A percentile compares a stretch with the other conserved stretches of the same genome.
Conservation (phyloP, 2,888 invertebrate species). For the Melipona bicolor region DNA sequence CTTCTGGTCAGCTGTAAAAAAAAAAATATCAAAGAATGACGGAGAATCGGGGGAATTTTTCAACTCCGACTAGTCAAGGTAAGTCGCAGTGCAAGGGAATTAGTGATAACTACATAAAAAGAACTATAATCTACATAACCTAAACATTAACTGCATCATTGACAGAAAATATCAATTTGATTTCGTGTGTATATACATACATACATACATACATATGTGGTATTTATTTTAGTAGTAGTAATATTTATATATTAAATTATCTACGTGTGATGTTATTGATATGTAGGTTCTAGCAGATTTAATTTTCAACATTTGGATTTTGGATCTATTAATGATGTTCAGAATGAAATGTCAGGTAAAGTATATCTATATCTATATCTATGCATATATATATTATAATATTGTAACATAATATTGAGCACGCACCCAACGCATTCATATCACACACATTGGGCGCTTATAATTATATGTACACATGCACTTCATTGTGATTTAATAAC, state of each 20-base stretch:
- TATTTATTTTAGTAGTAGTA: no score
- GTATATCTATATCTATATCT: neutral
- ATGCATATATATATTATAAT: neutral
- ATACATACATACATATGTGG: neutral
- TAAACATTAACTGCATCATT: slow-evolving; percentile 28
- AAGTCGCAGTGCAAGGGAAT: slow-evolving; percentile 26
- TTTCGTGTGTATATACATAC: neutral
- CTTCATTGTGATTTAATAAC: slow-evolving; percentile 1
- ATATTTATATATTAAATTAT: neutral
- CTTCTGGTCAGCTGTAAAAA: slow-evolving; percentile 39
- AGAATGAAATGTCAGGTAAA: slow-evolving; percentile 82
- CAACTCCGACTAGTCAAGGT: slow-evolving; percentile 86
- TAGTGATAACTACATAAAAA: neutral
- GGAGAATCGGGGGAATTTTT: slow-evolving; percentile 90
- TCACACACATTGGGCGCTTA: no score
- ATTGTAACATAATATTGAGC: neutral
- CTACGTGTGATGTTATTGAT: slow-evolving; percentile 1
- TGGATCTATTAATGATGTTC: slow-evolving; percentile 81
- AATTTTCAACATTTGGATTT: slow-evolving; percentile 82
- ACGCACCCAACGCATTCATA: neutral
- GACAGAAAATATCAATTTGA: slow-evolving; percentile 10
- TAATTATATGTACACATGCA: neutral
- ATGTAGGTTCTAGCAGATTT: slow-evolving; percentile 79
- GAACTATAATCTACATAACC: slow-evolving; percentile 59
- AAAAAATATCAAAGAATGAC: slow-evolving; percentile 86